Base-by-base conservation (phyloP, 1,140 invertebrate species). In the Saccostrea glomerata region DNA sequence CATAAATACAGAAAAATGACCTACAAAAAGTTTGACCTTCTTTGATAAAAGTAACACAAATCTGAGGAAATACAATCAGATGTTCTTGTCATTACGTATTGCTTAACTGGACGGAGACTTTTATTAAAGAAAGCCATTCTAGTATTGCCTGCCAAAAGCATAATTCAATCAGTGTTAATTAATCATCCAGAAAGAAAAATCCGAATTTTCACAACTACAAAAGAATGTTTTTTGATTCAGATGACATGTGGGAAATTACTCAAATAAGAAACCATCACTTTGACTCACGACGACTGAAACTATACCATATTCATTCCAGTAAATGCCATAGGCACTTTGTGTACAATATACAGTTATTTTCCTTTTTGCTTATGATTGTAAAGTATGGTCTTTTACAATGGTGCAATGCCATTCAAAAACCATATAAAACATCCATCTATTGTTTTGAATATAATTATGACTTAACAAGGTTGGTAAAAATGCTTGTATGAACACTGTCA, bases 81-180 rank as follows among this genome's bases (percentile, higher is more conserved):
- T 55, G 40, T 12, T 55, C 17, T 55, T 55, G 17, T n/a, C 23
- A 56, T 55, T 55, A 54, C 54, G n/a, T 84, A 84, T 20, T 54
- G n/a, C 17, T 84, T 7, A 84, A 84, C 70, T 84, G 82, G 82
- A 84, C 82, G 82, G 82, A 84, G 40, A 84, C 82, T 84, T 84
- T 84, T 84, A 84, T 84, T 54, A 55, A 84, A 84, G 82, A 84
- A 84, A 84, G 82, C 54, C 82, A 84, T 55, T 84, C 11, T 77
- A 77, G 15, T 56, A 84, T 84, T 25, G 23, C 17, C n/a, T 30
- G 40, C 40, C 6, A n/a, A 56, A 55, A 84, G 23, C 82, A 55
- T 54, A 25, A 56, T 55, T 84, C 40, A 84, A 55, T 54, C 40
- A 55, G 82, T 84, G 54, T 17, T 84, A n/a, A 25, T 47, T 55